Base-by-base conservation (phyloP, 1,140 invertebrate genomes). In the Hydropsyche tenuis region DNA sequence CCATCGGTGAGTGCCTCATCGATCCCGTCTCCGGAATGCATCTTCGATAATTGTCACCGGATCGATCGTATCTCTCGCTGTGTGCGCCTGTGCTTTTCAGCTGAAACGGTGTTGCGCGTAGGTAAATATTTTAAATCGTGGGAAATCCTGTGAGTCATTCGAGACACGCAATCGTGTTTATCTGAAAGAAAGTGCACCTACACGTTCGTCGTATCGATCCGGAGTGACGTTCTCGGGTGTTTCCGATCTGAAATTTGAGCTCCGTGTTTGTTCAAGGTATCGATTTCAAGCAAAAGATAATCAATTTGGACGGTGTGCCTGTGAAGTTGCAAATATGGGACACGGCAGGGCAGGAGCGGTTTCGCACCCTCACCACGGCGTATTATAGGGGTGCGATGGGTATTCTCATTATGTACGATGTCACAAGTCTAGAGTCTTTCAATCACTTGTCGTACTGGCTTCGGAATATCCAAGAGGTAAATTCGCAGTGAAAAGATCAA, bases 271-370 rank as follows among this genome's bases (percentile, higher is more conserved):
- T 77, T 83, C 46, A 82, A 94, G 93, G 93, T 76, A 94, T 96
- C 81, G 94, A 96, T 85, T 95, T 95, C 81, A 96, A 95, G 85
- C 93, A 95, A 82, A 95, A 95, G 83, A 93, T 94, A 72, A 92
- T 95, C 76, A 92, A 94, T 81, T 83, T 96, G 75, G 92, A 94
- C 81, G 93, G 93, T 2, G 91, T 90, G 66, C 93, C 90, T 68
- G 91, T 95, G 72, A 95, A 95, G 83, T 84, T 95, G 56, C 94
- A 96, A 86, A 94, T 96, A 81, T 96, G 94, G 93, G 94, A 89
- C 85, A 92, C 89, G 6, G 88, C 88, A 56, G 87, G 88, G 0
- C 91, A 94, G 78, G 92, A 93, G 80, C 82, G 92, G 78, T 93
- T 93, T 80, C 83, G 92, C 68, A 94, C 94, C 9, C 83, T 96